Evolutionary conservation across 2,888 invertebrate genomes (phyloP), one percentile per base, ranked within the genome.

Genomic region (Aquatica leii): DNA sequence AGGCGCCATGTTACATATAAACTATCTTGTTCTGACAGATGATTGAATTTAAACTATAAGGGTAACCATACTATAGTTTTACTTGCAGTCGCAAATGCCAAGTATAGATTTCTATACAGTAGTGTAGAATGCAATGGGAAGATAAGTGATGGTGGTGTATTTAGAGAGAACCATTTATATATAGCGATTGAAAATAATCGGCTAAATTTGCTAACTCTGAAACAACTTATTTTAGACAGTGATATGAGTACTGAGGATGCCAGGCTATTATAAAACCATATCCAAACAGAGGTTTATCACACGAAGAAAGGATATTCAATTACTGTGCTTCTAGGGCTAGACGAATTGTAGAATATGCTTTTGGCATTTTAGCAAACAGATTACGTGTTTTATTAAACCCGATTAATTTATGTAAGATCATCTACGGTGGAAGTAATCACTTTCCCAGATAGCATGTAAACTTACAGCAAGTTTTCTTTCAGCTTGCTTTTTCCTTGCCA

Each of bases 1-100:
- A n/a, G n/a, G n/a, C 71, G 73, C 58, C 74, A 75, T 56, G 64
- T 73, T 17, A 51, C 5, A 11, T 54, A 62, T 17, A 24, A 51
- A 46, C 58, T 70, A 37, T 70, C 71, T 14, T 12, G 5, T 11
- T 52, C 66, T 35, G 41, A 65, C 48, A 75, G 76, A 11, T 73
- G 69, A 31, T 24, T 55, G 14, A 74, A 70, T 60, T 74, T 59
- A 48, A 74, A 73, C 63, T 75, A 74, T 59, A 74, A 74, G 62
- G 62, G 64, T 3, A 40, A 40, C 43, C 64, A 72, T 50, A 74
- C 73, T 35, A 70, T 76, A 55, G 71, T 74, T 9, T 52, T 76
- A 14, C 24, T 76, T 37, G 74, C 69, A 18, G 15, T 74, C 8
- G 71, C 65, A 14, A 71, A 73, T 69, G 71, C 71, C 0, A 46